Evolutionary conservation across 2,888 invertebrate genomes (phyloP), one percentile per base, ranked within the genome.

Genomic region (Cremastinae sp.): DNA sequence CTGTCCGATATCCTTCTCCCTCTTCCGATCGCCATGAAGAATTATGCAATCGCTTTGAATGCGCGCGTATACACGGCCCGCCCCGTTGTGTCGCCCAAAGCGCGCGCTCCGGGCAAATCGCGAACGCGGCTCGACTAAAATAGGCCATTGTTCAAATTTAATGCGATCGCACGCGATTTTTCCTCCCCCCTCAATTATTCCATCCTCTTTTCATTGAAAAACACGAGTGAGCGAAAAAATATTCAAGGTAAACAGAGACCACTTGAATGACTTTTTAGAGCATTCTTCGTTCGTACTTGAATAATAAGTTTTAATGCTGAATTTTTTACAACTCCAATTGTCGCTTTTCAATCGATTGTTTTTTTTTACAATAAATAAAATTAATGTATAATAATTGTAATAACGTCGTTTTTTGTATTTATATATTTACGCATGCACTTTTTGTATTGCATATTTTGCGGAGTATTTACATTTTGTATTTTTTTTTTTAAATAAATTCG

Each of bases 41-140:
- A 56, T 58, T 45, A 58, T 47, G 54, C 65, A 61, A 51, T 66
- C 61, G 34, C 59, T 28, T 28, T 28, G 5, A 28, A 28, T 28
- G 5, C 28, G 28, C 28, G 5, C 28, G 28, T 5, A 12, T 41
- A 28, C 28, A 28, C 28, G 5, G n/a, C n/a, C n/a, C n/a, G n/a
- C n/a, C n/a, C n/a, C n/a, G n/a, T n/a, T 28, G 5, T 28, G 28
- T 28, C 2, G 28, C 28, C n/a, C n/a, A n/a, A 28, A 28, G 28
- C 28, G 5, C 41, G 59, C 16, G 51, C 18, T 43, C 34, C 38
- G 34, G 9, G 34, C 43, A 43, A 68, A 59, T 59, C 43, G 51
- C 47, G 72, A 81, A 70, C 80, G 74, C 82, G 79, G 83, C 81
- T 80, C 80, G 81, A 80, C 82, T 76, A 77, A 79, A 83, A 80